Conservation (phyloP, 2,797 vertebrate genomes). For the Acropternis orthonyx region DNA sequence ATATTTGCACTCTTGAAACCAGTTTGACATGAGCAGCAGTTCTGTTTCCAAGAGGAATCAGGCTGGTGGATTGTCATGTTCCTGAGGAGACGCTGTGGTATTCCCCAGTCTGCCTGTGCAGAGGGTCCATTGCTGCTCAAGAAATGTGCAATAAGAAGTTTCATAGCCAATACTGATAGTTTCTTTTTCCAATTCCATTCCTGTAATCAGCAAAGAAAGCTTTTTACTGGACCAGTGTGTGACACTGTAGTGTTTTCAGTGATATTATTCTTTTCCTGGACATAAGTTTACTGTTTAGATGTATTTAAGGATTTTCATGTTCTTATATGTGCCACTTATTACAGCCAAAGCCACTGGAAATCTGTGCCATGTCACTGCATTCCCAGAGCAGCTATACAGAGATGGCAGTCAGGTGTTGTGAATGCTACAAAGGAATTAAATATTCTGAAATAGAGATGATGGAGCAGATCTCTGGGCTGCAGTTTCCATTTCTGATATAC, state of each 20-base stretch:
- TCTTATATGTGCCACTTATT: not conserved
- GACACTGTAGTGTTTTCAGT: not conserved
- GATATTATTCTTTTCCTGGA: not conserved
- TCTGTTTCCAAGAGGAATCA: not conserved
- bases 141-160: not conserved
- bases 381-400: not conserved
- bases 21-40: not conserved
- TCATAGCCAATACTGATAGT: not conserved
- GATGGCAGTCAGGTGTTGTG: not conserved
- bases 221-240: not conserved
- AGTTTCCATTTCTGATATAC: not conserved
- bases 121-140: not conserved
- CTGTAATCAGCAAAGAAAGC: not conserved
- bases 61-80: not conserved
- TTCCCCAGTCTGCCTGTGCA: not conserved
- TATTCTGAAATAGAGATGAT: not conserved
- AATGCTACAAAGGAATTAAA: not conserved
- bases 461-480: not conserved
- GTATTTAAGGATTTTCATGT: not conserved
- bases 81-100: not conserved
- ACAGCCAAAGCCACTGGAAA: not conserved
- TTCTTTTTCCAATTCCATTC: not conserved
- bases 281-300: not conserved
- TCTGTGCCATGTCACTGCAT: not conserved
- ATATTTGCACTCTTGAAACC: not conserved